Evolutionary conservation across 2,888 invertebrate species (phyloP), one percentile per base, ranked within the genome.

Genomic region (Meta bourneti): DNA sequence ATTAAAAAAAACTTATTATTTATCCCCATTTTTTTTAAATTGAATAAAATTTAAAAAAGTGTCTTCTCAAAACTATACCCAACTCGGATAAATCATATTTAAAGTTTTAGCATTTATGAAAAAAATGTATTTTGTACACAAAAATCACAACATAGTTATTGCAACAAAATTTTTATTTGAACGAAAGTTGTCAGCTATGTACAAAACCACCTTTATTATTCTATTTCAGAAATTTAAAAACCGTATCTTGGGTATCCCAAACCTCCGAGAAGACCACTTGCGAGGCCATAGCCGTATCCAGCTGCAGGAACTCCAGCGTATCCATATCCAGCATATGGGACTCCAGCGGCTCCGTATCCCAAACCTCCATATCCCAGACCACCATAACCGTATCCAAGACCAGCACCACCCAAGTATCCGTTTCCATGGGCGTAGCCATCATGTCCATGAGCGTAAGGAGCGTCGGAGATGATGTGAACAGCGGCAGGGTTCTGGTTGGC

Each of bases 401-500:
- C 82, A n/a, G 78, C 52, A 52, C 19, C 19, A 20, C 6, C n/a
- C 16, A 51, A 19, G 78, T 19, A 52, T 78, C 72, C 82, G 9
- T 72, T n/a, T n/a, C 34, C 51, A 7, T 48, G 71, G 1, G 71
- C 82, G 19, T 72, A 49, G 51, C 51, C 51, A 5, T 52, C 6
- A 49, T 54, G 69, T 11, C 54, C 77, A 8, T 13, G 69, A 34
- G 49, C 70, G 4, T 34, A 34, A 51, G 71, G 82, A 19, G 84
- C 84, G 11, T 52, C 34, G 13, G 84, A 84, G 54, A 74, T 16
- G 16, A 87, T 51, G 71, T 89, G 83, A 16, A 86, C 86, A 13
- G 86, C 75, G 13, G 88, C 88, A 19, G 88, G 88, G 51, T 80
- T 88, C 49, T 88, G 72, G 8, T 72, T 72, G 0, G 88, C 72